Base-by-base conservation (phyloP, 2,113 vertebrate genomes). In the Taurulus bubalis region DNA sequence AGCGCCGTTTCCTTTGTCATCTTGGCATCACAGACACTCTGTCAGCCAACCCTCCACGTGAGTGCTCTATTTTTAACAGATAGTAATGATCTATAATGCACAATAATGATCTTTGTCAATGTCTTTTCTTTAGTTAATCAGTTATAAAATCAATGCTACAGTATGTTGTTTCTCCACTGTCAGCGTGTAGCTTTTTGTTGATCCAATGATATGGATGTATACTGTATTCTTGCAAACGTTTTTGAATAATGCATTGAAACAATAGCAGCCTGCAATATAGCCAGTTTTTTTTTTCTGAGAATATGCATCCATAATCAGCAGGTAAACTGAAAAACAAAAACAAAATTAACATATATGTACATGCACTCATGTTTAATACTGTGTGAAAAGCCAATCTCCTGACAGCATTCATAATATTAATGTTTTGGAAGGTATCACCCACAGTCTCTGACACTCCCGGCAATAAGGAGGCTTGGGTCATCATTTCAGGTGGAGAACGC, bases 51-150 rank as follows among this genome's bases (percentile, higher is more conserved):
- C 36, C n/a, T 64, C 12, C 77, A 89, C 4, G 92, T 93, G 72
- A 93, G 92, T 92, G 49, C n/a, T 66, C 65, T 45, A 32, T 72
- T 63, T 76, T 63, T 34, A 42, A 42, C 28, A 56, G 1, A 26
- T 20, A 66, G n/a, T 75, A 42, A 47, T 75, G 32, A 45, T 75
- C 18, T 55, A 40, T 62, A 75, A 56, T 18, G 18, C 26, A 71
- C 22, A 24, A 34, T 58, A 56, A 62, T 80, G 40, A 47, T 75
- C 2, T 62, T 63, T 80, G 6, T 64, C 2, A 53, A 45, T 15
- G 36, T 70, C 24, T 26, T 0, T 63, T 34, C 3, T 71, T 63
- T 8, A 79, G 42, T 76, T 73, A 15, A 32, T 63, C 65, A 81
- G 12, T 67, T 73, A 0, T 63, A 6, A 66, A 69, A 64, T 60